Percentiles rank a stretch among this genome's conserved stretches.
These are phyloP conservation scores for Coecobrya sp. DNA, from an alignment of 2,888 invertebrate genomes.

Conservation along the genomic window DNA sequence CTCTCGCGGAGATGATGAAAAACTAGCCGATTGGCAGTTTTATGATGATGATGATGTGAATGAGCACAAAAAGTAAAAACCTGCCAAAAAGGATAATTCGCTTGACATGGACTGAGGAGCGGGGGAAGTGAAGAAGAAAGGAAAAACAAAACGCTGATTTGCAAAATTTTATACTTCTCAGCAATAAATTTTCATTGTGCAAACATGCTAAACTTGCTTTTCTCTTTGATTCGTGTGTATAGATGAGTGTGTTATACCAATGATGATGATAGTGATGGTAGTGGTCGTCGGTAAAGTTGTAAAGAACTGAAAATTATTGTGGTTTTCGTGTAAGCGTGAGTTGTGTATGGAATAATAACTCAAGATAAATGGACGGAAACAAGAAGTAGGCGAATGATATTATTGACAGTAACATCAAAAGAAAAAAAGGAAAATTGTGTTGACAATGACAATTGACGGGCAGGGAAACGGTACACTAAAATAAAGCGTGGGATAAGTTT, in stretches of 20 bases:
- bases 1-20: neutral
- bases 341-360: conserved; percentile 27
- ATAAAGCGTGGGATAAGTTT: neutral
- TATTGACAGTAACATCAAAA: conserved; percentile 39
- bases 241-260: neutral
- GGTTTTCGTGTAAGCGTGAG: neutral
- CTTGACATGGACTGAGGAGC: neutral
- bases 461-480: neutral
- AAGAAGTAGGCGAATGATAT: neutral
- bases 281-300: conserved; percentile 49
- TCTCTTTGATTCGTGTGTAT: conserved; percentile 27
- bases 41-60: conserved; percentile 23
- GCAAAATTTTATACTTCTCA: conserved; percentile 52
- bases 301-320: neutral
- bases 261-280: neutral
- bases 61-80: conserved; percentile 7
- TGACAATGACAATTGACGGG: neutral
- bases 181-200: conserved; percentile 32
- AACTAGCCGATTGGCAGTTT: conserved; percentile 53
- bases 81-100: conserved; percentile 49
- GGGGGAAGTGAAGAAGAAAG: neutral
- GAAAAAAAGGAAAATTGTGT: neutral
- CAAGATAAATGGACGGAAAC: neutral
- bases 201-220: conserved; percentile 64
- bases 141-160: conserved; percentile 62